Percentiles rank a stretch among this genome's conserved stretches.
Evolutionary conservation across 2,797 vertebrate genomes (phyloP).

Genomic region (Lagocephalus sceleratus): DNA sequence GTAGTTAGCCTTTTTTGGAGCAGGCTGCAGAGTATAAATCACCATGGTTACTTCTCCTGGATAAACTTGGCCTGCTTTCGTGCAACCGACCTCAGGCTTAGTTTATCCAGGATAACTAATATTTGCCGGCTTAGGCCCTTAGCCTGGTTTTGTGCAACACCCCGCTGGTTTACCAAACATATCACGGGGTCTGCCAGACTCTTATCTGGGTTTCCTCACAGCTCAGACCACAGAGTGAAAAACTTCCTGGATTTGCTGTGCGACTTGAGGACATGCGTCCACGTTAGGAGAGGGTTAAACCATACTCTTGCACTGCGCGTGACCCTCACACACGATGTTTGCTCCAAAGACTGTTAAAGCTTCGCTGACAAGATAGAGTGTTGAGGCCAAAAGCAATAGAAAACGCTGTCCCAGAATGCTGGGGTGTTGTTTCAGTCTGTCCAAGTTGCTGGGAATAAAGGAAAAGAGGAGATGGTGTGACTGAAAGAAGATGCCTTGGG

Average conservation of each 20-base stretch:
- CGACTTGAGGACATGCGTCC: constrained; percentile 11
- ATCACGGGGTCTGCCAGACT: no score
- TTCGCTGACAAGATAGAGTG: constrained; percentile 42
- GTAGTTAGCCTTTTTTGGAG: no score
- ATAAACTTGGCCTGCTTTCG: no score
- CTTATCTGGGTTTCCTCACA: not conserved
- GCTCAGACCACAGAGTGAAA: constrained; percentile 13
- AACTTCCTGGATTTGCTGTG: constrained; percentile 5
- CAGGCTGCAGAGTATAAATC: no score
- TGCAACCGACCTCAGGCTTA: no score
- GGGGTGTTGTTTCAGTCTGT: constrained; percentile 35
- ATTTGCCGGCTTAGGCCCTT: no score
- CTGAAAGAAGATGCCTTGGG: constrained; percentile 35
- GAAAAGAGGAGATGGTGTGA: constrained; percentile 49
- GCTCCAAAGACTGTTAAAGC: constrained; percentile 39
- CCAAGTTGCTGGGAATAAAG: constrained; percentile 44
- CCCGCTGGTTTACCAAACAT: no score
- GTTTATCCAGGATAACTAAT: no score
- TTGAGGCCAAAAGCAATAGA: constrained; percentile 50
- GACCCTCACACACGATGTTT: constrained; percentile 25
- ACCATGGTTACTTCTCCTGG: no score
- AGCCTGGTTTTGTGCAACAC: no score
- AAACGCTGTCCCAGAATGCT: constrained; percentile 17
- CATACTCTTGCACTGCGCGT: constrained; percentile 21
- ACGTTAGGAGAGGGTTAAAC: constrained; percentile 34